These are phyloP conservation scores for Reinhardtius hippoglossoides DNA, from an alignment of 2,113 vertebrate genomes.

Conservation along the genomic window DNA sequence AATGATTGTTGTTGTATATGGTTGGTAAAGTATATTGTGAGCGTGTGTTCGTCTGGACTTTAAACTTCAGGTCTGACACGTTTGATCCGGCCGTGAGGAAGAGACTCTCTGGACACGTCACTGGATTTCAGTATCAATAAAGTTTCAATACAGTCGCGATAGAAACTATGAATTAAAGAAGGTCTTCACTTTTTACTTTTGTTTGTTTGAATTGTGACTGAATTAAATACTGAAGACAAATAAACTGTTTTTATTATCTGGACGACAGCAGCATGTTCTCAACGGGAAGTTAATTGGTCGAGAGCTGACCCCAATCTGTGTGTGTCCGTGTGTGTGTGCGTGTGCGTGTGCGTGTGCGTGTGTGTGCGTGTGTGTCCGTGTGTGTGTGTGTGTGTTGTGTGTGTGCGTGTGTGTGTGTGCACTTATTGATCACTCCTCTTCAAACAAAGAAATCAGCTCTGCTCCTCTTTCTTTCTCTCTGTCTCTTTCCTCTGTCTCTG, in stretches of 20 bases:
- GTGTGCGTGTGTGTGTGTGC: not conserved
- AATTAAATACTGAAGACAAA: not conserved
- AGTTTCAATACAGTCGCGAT: not conserved
- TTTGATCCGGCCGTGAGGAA: too few relatives aligned
- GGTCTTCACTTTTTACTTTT: not conserved
- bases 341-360: not conserved
- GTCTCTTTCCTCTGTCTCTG: too few relatives aligned
- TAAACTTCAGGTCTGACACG: not conserved
- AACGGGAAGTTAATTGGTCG: conserved; percentile 4
- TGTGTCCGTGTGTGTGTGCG: not conserved
- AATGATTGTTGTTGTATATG: too few relatives aligned
- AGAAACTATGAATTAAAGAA: not conserved
- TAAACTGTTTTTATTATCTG: not conserved
- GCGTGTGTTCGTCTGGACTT: too few relatives aligned
- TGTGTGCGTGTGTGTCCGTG: too few relatives aligned
- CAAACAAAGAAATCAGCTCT: conserved; percentile 29
- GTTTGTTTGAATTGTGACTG: not conserved
- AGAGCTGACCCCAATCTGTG: conserved; percentile 14
- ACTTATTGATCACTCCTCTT: conserved; percentile 23
- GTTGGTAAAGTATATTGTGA: too few relatives aligned
- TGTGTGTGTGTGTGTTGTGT: not conserved
- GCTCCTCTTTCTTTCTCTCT: not conserved
- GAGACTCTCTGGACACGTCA: too few relatives aligned
- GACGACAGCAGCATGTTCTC: not conserved
- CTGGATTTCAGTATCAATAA: not conserved